Base-by-base conservation (phyloP, 2,888 invertebrate genomes). In the Habroteleia sp. region DNA sequence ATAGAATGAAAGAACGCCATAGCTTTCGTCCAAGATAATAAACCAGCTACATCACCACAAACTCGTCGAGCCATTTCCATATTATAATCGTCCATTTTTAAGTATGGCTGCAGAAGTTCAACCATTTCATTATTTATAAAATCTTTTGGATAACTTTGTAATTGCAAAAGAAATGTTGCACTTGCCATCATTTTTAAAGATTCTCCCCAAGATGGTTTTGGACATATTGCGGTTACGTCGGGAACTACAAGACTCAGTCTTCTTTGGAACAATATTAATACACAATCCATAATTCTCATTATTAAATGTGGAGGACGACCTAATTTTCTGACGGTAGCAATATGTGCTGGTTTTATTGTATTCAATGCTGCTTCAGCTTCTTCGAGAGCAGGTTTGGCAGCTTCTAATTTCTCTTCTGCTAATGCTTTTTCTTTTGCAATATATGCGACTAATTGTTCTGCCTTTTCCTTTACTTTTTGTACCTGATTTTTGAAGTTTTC, bases 221-320 rank as follows among this genome's bases (percentile, higher is more conserved):
- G 94, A 85, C 96, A 96, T 0, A 94, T 92, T 0, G 94, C 92
- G 20, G 95, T 92, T 0, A 93, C 92, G 86, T 98, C 98, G 2
- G 93, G 91, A 80, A 94, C 93, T 2, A 95, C 92, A 0, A 95
- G 92, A 86, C 97, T 69, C 39, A 97, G 86, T 88, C 94, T 94
- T 74, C 96, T 92, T 90, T 97, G 97, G 86, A 98, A 98, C 14
- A 98, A 89, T 80, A 98, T 94, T 80, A 98, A 87, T 0, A 97
- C 98, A 86, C 96, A 97, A 88, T 98, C 98, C 98, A 98, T 98
- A 80, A 98, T 98, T 75, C 98, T 92, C 98, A 98, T 96, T 83
- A 98, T 98, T 5, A 98, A 90, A 90, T 98, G 98, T 0, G 98
- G 98, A 0, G 98, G 98, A 75, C 98, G 92, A 4, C 97, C 98